A percentile compares a stretch with the other conserved stretches of the same genome.
phyloP scores from a whole-genome alignment of 2,888 invertebrate species.

The Conops quadrifasciatus region DNA sequence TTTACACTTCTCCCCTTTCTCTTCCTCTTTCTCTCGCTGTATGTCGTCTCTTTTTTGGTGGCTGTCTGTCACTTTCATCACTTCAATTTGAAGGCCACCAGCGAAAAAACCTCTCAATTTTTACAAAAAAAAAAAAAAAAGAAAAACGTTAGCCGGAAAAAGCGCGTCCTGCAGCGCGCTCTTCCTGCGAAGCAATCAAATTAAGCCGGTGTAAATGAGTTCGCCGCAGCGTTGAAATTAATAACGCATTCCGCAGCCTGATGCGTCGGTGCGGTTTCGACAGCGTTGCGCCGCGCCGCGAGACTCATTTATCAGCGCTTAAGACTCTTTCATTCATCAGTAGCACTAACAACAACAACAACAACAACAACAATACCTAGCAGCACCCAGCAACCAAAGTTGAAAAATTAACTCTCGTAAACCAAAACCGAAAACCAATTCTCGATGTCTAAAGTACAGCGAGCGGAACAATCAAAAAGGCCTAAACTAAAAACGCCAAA shows the following conservation, averaged over 20 bases:
- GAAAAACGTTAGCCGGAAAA: not conserved
- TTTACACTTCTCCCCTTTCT: too few species aligned
- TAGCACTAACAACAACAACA: not conserved
- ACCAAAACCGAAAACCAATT: slow-evolving; percentile 36
- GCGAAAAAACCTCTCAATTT: not conserved
- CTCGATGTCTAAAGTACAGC: not conserved
- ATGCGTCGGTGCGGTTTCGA: slow-evolving; percentile 20
- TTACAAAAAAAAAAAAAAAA: not conserved
- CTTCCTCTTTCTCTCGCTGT: too few species aligned
- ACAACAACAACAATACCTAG: slow-evolving; percentile 6
- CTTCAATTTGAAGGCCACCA: too few species aligned
- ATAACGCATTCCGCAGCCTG: slow-evolving; percentile 37
- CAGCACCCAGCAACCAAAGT: not conserved
- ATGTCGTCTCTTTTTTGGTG: too few species aligned
- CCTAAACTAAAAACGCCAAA: not conserved
- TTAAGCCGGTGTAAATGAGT: slow-evolving; percentile 25
- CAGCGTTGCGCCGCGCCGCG: slow-evolving; percentile 11
- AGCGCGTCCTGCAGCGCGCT: too few species aligned
- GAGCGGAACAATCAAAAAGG: not conserved
- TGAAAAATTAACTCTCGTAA: slow-evolving; percentile 13
- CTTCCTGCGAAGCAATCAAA: not conserved
- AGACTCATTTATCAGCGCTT: slow-evolving; percentile 59
- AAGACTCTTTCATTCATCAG: slow-evolving; percentile 40
- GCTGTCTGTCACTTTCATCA: too few species aligned
- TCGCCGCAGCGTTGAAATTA: slow-evolving; percentile 22